Conservation (phyloP, 2,113 vertebrate species). For the Circaetus cinerascens region DNA sequence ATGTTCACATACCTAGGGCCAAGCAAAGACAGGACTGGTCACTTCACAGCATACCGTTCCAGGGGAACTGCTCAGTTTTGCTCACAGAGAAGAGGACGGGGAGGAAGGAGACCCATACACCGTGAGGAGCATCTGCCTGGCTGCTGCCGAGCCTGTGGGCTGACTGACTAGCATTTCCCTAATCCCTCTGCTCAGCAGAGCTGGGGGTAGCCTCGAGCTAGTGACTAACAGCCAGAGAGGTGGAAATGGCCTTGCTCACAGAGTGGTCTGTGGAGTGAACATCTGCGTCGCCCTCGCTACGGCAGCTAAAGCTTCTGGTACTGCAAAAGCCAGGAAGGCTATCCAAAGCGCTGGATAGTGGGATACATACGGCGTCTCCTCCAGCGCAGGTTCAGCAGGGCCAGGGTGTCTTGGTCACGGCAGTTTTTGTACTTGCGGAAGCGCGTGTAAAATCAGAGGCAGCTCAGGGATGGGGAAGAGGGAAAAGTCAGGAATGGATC, state of each 20-base stretch:
- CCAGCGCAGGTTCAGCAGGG: neutral
- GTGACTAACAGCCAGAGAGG: neutral
- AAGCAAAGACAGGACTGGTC: neutral
- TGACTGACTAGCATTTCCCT: neutral
- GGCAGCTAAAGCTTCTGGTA: neutral
- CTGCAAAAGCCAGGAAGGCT: neutral
- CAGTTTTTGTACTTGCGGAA: neutral
- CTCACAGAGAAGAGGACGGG: neutral
- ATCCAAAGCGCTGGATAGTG: neutral
- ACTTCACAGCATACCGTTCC: neutral
- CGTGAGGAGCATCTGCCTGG: neutral
- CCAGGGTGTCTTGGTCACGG: accelerated
- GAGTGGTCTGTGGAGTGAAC: neutral
- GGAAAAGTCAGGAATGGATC: neutral
- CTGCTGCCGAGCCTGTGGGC: neutral
- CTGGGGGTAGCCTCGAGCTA: neutral
- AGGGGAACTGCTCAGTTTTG: neutral
- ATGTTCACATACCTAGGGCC: slow-evolving; percentile 88
- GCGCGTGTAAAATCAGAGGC: neutral
- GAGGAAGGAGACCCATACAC: neutral
- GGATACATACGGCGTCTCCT: neutral
- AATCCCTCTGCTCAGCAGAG: neutral
- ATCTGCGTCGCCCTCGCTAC: neutral
- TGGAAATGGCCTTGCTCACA: neutral
- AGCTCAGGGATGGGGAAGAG: neutral